phyloP scores from a whole-genome alignment of 1,140 invertebrate genomes.

The Copidosoma floridanum region DNA sequence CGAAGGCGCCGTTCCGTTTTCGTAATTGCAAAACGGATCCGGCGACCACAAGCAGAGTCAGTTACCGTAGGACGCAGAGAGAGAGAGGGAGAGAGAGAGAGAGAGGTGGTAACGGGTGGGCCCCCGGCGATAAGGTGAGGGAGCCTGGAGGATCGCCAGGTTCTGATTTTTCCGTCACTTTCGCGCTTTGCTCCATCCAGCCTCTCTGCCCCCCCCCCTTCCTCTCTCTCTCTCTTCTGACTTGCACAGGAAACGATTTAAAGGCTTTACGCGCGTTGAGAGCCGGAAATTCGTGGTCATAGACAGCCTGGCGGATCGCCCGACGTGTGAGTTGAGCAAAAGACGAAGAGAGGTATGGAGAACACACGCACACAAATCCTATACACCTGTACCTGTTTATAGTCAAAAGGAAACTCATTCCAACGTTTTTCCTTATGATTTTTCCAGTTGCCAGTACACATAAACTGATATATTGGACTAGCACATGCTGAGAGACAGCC shows the following conservation, averaged over 20 bases:
- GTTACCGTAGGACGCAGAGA: no score
- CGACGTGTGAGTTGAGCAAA: constrained; percentile 11
- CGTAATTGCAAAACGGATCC: constrained; percentile 33
- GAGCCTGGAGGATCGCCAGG: constrained; percentile 36
- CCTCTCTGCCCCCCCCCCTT: constrained; percentile 13
- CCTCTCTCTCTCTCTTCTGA: no score
- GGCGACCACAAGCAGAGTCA: constrained; percentile 8
- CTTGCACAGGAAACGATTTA: constrained; percentile 39
- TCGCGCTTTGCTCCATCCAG: constrained; percentile 15
- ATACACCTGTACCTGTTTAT: no score
- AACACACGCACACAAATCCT: no score
- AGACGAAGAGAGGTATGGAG: neutral
- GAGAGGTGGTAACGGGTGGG: neutral
- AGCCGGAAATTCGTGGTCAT: constrained; percentile 39
- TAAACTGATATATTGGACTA: no score
- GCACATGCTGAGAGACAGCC: no score
- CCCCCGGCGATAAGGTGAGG: constrained; percentile 35
- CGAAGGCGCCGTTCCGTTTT: constrained; percentile 12
- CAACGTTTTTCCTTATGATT: no score
- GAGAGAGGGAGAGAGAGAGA: no score
- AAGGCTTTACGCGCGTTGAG: constrained; percentile 30
- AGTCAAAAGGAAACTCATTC: neutral
- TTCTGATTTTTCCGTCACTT: constrained; percentile 30
- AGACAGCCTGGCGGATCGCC: constrained; percentile 34
- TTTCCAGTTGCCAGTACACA: no score